Conservation (phyloP, 2,888 invertebrate genomes). For the Philhelius pedissequus region DNA sequence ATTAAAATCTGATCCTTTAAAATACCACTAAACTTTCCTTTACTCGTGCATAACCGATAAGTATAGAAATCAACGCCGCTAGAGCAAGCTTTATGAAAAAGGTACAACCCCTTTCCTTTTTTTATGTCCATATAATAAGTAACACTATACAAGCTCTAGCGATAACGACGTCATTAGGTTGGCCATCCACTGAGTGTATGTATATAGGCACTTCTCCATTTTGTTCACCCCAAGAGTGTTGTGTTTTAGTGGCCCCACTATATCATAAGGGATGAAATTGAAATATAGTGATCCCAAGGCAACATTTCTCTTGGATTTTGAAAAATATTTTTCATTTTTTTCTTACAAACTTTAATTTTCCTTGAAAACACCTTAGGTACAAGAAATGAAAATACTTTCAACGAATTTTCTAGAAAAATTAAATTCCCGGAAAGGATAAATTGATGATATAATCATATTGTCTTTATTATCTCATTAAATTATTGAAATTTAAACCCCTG, state of each 20-base stretch:
- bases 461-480: neutral
- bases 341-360: neutral
- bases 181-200: neutral
- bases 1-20: neutral
- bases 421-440: neutral
- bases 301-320: constrained; percentile 1
- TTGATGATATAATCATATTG: neutral
- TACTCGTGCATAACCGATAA: neutral
- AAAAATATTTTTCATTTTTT: constrained; percentile 6
- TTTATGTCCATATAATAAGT: neutral
- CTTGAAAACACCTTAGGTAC: neutral
- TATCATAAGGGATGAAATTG: neutral
- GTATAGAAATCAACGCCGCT: neutral
- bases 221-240: neutral
- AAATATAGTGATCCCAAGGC: constrained; percentile 35
- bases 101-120: neutral
- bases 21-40: neutral
- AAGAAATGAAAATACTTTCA: neutral
- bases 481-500: neutral
- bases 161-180: neutral
- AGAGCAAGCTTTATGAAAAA: neutral
- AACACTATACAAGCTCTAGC: neutral
- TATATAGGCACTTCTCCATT: neutral
- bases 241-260: neutral
- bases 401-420: neutral